These are phyloP conservation scores for Epirrhoe alternata DNA, from an alignment of 2,888 invertebrate genomes.

Conservation along the genomic window DNA sequence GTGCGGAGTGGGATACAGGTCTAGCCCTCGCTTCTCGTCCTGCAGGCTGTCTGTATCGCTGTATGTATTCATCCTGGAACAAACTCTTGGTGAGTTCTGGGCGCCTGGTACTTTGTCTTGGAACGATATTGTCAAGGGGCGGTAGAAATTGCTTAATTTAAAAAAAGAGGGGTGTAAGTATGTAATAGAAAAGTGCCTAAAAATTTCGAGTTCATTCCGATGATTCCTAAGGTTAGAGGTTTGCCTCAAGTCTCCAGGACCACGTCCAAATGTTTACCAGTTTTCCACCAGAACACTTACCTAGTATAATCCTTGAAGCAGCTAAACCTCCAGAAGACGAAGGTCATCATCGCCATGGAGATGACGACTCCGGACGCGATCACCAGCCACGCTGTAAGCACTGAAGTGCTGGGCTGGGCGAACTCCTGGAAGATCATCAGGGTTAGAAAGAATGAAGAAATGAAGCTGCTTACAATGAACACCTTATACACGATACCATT, in stretches of 20 bases:
- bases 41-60: constrained; percentile 69
- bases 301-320: constrained; percentile 75
- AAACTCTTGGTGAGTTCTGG: background rate
- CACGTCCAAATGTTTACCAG: no score
- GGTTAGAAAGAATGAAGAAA: constrained; percentile 5
- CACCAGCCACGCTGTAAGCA: constrained; percentile 70
- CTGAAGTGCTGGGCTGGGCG: constrained; percentile 55
- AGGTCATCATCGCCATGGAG: constrained; percentile 67
- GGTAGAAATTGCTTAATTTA: no score
- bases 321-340: constrained; percentile 75
- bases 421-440: constrained; percentile 66
- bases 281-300: constrained; percentile 48
- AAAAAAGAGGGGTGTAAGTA: no score
- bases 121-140: no score
- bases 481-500: no score
- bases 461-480: no score
- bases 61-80: constrained; percentile 69
- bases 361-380: constrained; percentile 66
- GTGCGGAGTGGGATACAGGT: constrained; percentile 80
- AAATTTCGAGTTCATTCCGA: no score
- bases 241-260: no score
- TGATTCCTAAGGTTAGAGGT: no score
- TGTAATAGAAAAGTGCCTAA: no score
- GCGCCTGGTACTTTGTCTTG: background rate
- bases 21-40: constrained; percentile 68